phyloP scores from a whole-genome alignment of 2,797 vertebrate genomes.

The Catostomus latipinnis region DNA sequence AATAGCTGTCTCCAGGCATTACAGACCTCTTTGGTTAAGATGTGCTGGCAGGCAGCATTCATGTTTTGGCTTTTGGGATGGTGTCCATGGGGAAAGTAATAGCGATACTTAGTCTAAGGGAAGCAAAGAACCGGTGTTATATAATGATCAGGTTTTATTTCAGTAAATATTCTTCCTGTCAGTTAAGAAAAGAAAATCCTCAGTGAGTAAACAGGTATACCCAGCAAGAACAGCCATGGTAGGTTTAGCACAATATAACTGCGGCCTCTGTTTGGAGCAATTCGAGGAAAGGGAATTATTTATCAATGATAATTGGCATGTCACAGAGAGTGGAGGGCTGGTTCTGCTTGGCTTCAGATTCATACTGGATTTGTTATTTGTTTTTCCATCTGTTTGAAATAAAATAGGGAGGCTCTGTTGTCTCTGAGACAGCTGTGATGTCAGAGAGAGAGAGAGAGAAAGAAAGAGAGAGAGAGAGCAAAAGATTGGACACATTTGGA shows the following conservation, averaged over 20 bases:
- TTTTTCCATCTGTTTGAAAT: conserved; percentile 45
- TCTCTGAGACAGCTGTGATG: conserved; percentile 45
- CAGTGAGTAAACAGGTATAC: background rate
- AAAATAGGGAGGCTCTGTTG: conserved; percentile 45
- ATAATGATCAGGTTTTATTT: background rate
- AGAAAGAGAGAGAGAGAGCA: background rate
- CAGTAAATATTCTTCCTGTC: background rate
- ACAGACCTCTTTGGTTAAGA: too few species aligned
- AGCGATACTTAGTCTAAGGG: conserved; percentile 5
- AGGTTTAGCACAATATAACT: background rate
- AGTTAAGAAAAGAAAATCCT: conserved; percentile 3
- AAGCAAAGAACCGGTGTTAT: background rate
- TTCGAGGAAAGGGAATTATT: conserved; percentile 24
- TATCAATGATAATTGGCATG: conserved; percentile 47
- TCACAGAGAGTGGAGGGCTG: conserved; percentile 34
- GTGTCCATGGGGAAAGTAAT: background rate
- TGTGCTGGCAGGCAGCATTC: too few species aligned
- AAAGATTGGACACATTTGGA: background rate
- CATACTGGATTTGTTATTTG: conserved; percentile 48
- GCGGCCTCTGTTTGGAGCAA: conserved; percentile 19
- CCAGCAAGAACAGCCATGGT: background rate
- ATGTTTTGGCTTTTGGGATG: background rate
- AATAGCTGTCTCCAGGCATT: too few species aligned
- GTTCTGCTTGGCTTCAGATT: conserved; percentile 44
- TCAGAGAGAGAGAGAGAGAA: conserved; percentile 19